Evolutionary conservation across 2,888 invertebrate genomes (phyloP).

Genomic region (Lithosia quadra): DNA sequence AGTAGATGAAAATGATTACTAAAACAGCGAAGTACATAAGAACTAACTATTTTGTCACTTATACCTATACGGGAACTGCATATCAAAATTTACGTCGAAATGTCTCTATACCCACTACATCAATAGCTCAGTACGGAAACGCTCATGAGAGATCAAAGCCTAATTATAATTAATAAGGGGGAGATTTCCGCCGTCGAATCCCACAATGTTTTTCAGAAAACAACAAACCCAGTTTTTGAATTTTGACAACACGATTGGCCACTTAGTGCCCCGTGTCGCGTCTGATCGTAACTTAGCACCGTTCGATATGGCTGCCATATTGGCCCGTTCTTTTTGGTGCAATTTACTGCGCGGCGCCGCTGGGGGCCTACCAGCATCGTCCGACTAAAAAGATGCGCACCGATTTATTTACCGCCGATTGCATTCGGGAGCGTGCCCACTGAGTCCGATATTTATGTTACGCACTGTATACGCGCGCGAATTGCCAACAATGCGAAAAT

Average conservation of each 20-base stretch:
- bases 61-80: neutral
- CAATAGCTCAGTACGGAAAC: constrained; percentile 52
- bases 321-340: constrained; percentile 79
- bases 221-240: constrained; percentile 73
- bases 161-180: constrained; percentile 79
- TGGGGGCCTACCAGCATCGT: constrained; percentile 71
- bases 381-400: constrained; percentile 73
- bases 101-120: constrained; percentile 13
- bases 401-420: constrained; percentile 77
- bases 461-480: constrained; percentile 65
- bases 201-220: constrained; percentile 65
- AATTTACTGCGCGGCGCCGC: constrained; percentile 79
- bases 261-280: constrained; percentile 81
- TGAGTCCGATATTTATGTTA: constrained; percentile 80
- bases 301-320: constrained; percentile 81
- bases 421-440: constrained; percentile 79
- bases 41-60: too few species aligned
- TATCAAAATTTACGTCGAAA: neutral
- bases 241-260: constrained; percentile 84
- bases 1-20: too few species aligned
- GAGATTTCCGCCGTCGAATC: constrained; percentile 61
- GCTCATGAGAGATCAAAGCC: constrained; percentile 71
- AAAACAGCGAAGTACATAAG: too few species aligned
- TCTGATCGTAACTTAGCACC: constrained; percentile 78
- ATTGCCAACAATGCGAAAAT: constrained; percentile 80